Conservation (phyloP, 2,888 invertebrate genomes). For the Abrostola tripartita region DNA sequence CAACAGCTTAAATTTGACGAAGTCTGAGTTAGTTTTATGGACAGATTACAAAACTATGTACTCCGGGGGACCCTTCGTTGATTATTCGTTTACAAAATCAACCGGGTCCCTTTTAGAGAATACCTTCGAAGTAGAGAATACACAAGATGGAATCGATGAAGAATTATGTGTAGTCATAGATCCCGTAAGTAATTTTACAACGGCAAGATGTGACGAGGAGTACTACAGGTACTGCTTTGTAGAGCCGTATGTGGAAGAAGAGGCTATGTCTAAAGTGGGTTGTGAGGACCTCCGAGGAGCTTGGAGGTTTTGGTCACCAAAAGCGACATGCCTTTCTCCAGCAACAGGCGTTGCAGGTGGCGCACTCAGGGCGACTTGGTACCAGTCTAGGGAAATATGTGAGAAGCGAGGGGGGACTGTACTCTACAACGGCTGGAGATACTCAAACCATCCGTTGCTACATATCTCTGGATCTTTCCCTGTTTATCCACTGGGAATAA, state of each 20-base stretch:
- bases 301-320: constrained; percentile 74
- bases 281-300: constrained; percentile 67
- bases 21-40: constrained; percentile 73
- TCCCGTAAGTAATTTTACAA: constrained; percentile 70
- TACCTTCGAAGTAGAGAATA: constrained; percentile 66
- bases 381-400: constrained; percentile 74
- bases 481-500: constrained; percentile 73
- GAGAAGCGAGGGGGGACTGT: constrained; percentile 69
- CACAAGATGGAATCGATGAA: constrained; percentile 63
- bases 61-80: constrained; percentile 80
- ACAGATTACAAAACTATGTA: constrained; percentile 80
- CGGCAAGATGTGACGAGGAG: constrained; percentile 73
- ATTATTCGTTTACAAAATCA: constrained; percentile 74
- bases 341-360: constrained; percentile 68
- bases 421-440: constrained; percentile 80
- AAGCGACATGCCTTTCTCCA: constrained; percentile 72
- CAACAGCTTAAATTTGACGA: constrained; percentile 66
- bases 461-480: constrained; percentile 52
- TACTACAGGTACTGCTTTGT: constrained; percentile 81
- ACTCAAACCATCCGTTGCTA: constrained; percentile 72
- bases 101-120: constrained; percentile 66
- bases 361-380: constrained; percentile 78
- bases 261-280: constrained; percentile 60
- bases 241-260: constrained; percentile 66
- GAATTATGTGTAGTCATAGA: constrained; percentile 76